A percentile compares a stretch with the other conserved stretches of the same genome.
Evolutionary conservation across 2,113 vertebrate species (phyloP).

Genomic region (Papio anubis): DNA sequence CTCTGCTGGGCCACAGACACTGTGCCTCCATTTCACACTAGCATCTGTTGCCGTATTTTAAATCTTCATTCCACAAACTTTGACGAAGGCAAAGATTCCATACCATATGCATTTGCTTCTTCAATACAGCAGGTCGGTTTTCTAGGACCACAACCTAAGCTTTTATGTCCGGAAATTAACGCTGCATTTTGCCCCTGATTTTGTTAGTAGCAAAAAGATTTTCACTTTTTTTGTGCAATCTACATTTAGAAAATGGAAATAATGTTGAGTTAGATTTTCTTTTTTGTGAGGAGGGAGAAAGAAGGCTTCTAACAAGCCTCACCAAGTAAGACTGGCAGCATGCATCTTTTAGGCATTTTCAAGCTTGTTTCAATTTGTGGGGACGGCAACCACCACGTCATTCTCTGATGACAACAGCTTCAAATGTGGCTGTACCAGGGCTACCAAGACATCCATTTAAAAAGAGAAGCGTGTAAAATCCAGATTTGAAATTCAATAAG

Average conservation of each 20-base stretch:
- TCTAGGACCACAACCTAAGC: slow-evolving; percentile 39
- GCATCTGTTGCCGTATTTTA: slow-evolving; percentile 82
- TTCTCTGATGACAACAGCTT: background rate
- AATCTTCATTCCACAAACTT: slow-evolving; percentile 67
- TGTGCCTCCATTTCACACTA: slow-evolving; percentile 64
- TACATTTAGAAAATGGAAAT: slow-evolving; percentile 4
- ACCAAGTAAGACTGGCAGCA: background rate
- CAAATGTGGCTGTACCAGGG: background rate
- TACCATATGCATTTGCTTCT: slow-evolving; percentile 55
- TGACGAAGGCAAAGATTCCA: slow-evolving; percentile 19
- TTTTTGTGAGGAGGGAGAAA: background rate
- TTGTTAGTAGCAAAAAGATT: slow-evolving; percentile 4
- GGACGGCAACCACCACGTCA: slow-evolving; percentile 18
- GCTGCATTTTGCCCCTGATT: background rate
- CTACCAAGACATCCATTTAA: background rate
- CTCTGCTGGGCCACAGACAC: slow-evolving; percentile 72
- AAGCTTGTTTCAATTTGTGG: slow-evolving; percentile 12
- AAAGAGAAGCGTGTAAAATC: slow-evolving; percentile 53
- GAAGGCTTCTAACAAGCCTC: background rate
- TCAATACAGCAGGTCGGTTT: slow-evolving; percentile 55
- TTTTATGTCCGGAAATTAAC: slow-evolving; percentile 76
- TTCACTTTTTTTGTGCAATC: background rate
- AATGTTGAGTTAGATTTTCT: background rate
- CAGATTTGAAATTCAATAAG: slow-evolving; percentile 74
- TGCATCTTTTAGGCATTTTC: slow-evolving; percentile 23